Percentiles rank a stretch among this genome's conserved stretches.
These are phyloP conservation scores for Pissodes strobi DNA, from an alignment of 1,140 invertebrate genomes.

Conservation along the genomic window DNA sequence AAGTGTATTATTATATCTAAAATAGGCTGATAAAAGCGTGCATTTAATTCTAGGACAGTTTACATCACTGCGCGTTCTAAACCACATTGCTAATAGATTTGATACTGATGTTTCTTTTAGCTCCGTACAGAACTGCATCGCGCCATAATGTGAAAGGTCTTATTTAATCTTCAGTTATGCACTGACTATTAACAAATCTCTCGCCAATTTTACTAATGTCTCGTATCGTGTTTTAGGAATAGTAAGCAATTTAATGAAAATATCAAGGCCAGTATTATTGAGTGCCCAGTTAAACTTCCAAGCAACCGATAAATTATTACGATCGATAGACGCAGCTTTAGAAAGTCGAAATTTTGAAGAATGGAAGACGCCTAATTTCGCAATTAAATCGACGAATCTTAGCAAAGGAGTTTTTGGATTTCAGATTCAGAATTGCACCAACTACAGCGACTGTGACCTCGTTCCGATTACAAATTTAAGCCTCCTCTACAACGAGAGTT, in stretches of 20 bases:
- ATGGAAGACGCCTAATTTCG: constrained; percentile 13
- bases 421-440: constrained; percentile 9
- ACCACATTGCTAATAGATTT: no score
- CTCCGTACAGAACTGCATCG: no score
- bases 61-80: no score
- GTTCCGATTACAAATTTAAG: neutral
- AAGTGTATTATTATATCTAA: no score
- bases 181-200: neutral
- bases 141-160: neutral
- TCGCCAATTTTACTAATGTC: neutral
- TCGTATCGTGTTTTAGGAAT: constrained; percentile 8
- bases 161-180: neutral
- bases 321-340: constrained; percentile 13
- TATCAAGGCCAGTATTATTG: constrained; percentile 8
- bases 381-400: neutral
- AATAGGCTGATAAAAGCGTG: no score
- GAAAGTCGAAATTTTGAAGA: neutral
- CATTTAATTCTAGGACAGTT: no score
- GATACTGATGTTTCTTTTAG: no score
- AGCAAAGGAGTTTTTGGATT: neutral
- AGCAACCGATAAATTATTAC: constrained; percentile 24
- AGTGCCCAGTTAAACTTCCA: constrained; percentile 30
- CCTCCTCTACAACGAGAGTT: neutral
- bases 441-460: neutral
- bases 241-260: constrained; percentile 24